Base-by-base conservation (phyloP, 2,113 vertebrate genomes). In the Myanophis thanlyinensis region DNA sequence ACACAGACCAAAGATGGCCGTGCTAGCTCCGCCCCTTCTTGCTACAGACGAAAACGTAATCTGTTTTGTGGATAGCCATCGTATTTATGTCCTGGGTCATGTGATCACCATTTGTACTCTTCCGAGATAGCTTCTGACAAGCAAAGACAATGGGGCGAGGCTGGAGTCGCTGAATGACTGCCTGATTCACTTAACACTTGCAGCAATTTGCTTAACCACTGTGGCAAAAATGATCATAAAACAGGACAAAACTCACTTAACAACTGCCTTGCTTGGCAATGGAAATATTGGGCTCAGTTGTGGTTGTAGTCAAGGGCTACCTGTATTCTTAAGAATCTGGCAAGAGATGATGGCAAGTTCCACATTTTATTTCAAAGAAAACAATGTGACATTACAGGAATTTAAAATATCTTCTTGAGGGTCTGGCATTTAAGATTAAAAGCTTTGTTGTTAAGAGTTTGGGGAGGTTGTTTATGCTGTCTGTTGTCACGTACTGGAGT, bases 401-500 rank as follows among this genome's bases (percentile, higher is more conserved):
- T 94, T 56, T 88, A 90, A 94, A 90, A 87, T 94, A 90, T 95
- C 96, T 95, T 54, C 88, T 93, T 85, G 88, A 92, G 92, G 85
- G 95, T 95, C n/a, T 25, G 93, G 93, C 95, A 93, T 94, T 35
- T 56, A 97, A 95, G 95, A 96, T 97, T 96, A 97, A 97, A 96
- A 96, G 90, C 95, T 97, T 97, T 97, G 96, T 96, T 97, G 96
- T 96, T 95, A 90, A 22, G 87, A 9, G 93, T 92, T 96, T 95
- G 96, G 40, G 49, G 30, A 46, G n/a, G 44, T 80, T 97, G 95
- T 94, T 96, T 96, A 95, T 95, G 95, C 89, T 0, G 0, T 92
- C 92, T 97, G 96, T 95, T 96, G 96, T 97, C 96, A 97, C 94
- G 93, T 96, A 96, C 95, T 96, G 94, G 93, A 91, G 88, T 89